A percentile compares a stretch with the other conserved stretches of the same genome.
These are phyloP conservation scores for Campoletis raptor DNA, from an alignment of 2,888 invertebrate species.

Conservation along the genomic window DNA sequence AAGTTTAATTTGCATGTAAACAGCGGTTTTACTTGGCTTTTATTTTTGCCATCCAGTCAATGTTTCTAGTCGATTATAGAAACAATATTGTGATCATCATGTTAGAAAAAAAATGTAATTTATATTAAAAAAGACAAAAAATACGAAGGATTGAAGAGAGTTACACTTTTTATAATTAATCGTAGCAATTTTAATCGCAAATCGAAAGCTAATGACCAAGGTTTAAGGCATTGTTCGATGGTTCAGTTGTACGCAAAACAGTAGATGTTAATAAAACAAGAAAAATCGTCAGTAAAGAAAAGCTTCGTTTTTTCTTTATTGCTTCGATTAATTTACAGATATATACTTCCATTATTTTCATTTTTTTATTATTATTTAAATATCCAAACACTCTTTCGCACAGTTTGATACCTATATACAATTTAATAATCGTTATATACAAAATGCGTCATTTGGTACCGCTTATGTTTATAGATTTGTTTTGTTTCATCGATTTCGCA, in stretches of 20 bases:
- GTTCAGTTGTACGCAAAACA: background rate
- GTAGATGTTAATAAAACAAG: background rate
- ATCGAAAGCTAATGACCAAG: background rate
- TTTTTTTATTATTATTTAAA: slow-evolving; percentile 44
- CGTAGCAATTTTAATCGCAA: background rate
- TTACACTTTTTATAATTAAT: background rate
- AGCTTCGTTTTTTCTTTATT: slow-evolving; percentile 54
- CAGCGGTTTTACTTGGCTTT: background rate
- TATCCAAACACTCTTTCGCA: slow-evolving; percentile 63
- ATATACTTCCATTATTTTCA: slow-evolving; percentile 57
- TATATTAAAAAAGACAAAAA: background rate
- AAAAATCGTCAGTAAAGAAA: slow-evolving; percentile 60
- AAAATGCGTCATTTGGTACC: slow-evolving; percentile 72
- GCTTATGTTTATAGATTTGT: slow-evolving; percentile 37
- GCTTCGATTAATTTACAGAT: slow-evolving; percentile 58
- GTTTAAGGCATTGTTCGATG: background rate
- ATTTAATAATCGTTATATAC: slow-evolving; percentile 69
- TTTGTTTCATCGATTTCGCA: slow-evolving; percentile 31
- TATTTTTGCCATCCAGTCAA: background rate
- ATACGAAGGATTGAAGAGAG: background rate
- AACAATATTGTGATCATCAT: background rate
- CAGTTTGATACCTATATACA: slow-evolving; percentile 69
- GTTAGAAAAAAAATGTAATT: background rate
- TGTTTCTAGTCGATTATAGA: background rate
- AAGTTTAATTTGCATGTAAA: background rate